Percentiles rank a stretch among this genome's conserved stretches.
These are phyloP conservation scores for Microtus montanus DNA, from an alignment of 2,113 vertebrate species.

Conservation along the genomic window DNA sequence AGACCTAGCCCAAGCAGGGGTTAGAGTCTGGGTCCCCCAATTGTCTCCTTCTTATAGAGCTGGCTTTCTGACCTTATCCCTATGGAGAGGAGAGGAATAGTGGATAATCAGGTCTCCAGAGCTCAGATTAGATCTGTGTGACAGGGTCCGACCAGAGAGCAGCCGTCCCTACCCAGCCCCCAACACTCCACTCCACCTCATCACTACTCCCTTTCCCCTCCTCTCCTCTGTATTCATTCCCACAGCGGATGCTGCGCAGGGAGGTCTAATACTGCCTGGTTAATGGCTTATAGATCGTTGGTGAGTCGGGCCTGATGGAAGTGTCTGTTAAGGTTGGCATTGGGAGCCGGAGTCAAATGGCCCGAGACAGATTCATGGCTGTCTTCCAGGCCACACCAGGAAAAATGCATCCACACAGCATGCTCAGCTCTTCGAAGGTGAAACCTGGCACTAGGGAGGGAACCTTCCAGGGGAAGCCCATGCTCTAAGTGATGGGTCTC, in stretches of 20 bases:
- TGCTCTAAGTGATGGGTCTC: accelerated
- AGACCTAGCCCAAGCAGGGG: neutral
- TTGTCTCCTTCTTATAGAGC: accelerated
- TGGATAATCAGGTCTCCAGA: neutral
- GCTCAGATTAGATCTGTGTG: neutral
- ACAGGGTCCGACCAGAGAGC: neutral
- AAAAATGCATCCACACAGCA: neutral
- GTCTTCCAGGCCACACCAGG: slow-evolving; percentile 7
- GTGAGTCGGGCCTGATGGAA: slow-evolving; percentile 56
- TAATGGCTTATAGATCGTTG: slow-evolving; percentile 73
- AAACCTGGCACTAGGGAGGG: neutral
- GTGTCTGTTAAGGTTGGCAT: slow-evolving; percentile 68
- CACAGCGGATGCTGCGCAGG: neutral
- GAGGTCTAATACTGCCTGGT: slow-evolving; percentile 38
- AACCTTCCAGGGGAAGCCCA: neutral
- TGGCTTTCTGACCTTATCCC: neutral
- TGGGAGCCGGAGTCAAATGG: slow-evolving; percentile 60
- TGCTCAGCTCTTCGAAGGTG: neutral
- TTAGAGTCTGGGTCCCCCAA: neutral
- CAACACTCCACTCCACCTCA: neutral
- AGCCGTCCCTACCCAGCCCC: neutral
- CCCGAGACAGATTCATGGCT: slow-evolving; percentile 70
- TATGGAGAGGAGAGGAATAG: neutral
- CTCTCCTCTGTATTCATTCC: neutral
- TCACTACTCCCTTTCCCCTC: accelerated